Percentiles rank a stretch among this genome's conserved stretches.
phyloP scores from a whole-genome alignment of 1,140 invertebrate species.

The Drosophila rhopaloa region DNA sequence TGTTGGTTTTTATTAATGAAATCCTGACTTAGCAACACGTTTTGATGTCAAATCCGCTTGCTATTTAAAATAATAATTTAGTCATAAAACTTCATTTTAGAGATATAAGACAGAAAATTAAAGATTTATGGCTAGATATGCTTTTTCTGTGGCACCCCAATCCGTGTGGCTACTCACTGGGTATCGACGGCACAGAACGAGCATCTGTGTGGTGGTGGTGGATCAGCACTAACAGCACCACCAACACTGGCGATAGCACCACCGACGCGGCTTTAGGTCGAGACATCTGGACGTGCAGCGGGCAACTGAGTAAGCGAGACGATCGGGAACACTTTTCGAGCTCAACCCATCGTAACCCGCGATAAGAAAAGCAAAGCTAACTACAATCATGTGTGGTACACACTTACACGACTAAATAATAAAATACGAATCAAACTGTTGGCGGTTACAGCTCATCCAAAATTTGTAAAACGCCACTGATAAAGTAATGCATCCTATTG shows the following conservation, averaged over 20 bases:
- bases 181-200: conserved; percentile 43
- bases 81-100: too few species aligned
- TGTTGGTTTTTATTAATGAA: too few species aligned
- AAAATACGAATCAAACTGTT: conserved; percentile 1
- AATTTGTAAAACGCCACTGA: too few species aligned
- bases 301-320: conserved; percentile 56
- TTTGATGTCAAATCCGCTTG: too few species aligned
- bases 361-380: conserved; percentile 18
- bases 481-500: too few species aligned
- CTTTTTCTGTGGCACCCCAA: not conserved
- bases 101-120: too few species aligned
- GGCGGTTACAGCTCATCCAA: not conserved
- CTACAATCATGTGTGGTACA: not conserved
- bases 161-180: conserved; percentile 51
- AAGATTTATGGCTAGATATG: too few species aligned
- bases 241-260: conserved; percentile 37
- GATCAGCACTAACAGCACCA: conserved; percentile 45
- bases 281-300: conserved; percentile 51
- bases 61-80: too few species aligned
- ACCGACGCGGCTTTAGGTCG: conserved; percentile 39
- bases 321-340: conserved; percentile 7
- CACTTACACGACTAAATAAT: not conserved
- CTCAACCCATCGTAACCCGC: conserved; percentile 3
- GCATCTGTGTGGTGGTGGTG: conserved; percentile 26
- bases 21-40: too few species aligned